Conservation (phyloP, 2,888 invertebrate species). For the Punctoribates punctum region DNA sequence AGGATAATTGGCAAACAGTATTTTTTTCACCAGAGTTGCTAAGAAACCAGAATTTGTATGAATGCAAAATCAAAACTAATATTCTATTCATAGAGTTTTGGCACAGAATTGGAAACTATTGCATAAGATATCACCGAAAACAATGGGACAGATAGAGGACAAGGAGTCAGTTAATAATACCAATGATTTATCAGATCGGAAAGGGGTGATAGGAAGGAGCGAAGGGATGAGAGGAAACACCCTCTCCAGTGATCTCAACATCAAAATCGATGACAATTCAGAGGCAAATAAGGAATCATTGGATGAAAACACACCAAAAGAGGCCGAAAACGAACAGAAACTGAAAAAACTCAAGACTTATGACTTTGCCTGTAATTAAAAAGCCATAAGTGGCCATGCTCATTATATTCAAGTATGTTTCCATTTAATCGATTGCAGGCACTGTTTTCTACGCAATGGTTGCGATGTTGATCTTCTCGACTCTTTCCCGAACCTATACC, state of each 20-base stretch:
- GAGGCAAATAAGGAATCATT: not conserved
- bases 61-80: no score
- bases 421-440: not conserved
- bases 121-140: not conserved
- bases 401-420: not conserved
- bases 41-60: no score
- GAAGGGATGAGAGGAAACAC: not conserved
- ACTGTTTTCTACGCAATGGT: constrained; percentile 19
- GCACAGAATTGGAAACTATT: no score
- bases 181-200: not conserved
- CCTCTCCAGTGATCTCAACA: not conserved
- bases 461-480: not conserved
- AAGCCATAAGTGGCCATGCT: not conserved
- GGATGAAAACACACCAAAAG: not conserved
- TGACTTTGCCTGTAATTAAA: constrained; percentile 19
- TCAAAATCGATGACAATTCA: not conserved
- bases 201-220: not conserved
- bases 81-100: no score
- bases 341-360: not conserved
- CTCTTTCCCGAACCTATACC: not conserved
- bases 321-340: not conserved
- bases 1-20: no score
- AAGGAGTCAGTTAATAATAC: not conserved
- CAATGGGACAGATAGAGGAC: not conserved
- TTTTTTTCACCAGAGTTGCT: no score